These are phyloP conservation scores for Neodiprion virginianus DNA, from an alignment of 1,140 invertebrate genomes.

Conservation along the genomic window DNA sequence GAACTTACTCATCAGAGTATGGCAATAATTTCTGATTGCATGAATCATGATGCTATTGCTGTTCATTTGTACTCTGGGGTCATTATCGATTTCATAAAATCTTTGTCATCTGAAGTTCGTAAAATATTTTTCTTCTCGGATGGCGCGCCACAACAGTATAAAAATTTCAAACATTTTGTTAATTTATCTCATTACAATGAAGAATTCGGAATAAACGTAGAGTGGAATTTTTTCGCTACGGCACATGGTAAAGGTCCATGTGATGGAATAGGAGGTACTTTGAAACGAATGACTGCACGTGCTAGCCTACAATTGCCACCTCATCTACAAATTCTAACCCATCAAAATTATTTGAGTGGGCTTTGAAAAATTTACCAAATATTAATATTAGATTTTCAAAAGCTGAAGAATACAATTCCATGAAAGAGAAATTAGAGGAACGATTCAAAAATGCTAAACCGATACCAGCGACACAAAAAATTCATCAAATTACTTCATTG, in stretches of 20 bases:
- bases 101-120: no score
- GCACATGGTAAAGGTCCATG: no score
- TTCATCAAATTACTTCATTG: slow-evolving; percentile 18
- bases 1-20: slow-evolving; percentile 24
- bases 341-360: slow-evolving; percentile 12
- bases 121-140: no score
- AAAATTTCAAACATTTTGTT: no score
- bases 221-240: no score
- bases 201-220: no score
- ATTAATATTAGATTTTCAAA: slow-evolving; percentile 11
- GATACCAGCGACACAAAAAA: slow-evolving; percentile 21
- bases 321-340: slow-evolving; percentile 17
- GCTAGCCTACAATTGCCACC: slow-evolving; percentile 26
- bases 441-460: slow-evolving; percentile 17
- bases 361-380: slow-evolving; percentile 16
- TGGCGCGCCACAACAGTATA: no score
- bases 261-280: slow-evolving; percentile 17
- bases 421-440: slow-evolving; percentile 14
- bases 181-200: no score
- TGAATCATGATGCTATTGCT: slow-evolving; percentile 27
- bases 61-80: slow-evolving; percentile 18
- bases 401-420: slow-evolving; percentile 17
- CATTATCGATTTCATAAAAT: no score
- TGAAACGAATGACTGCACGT: slow-evolving; percentile 24
- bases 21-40: slow-evolving; percentile 24